Conservation (phyloP, 2,113 vertebrate species). For the Tragelaphus strepsiceros region DNA sequence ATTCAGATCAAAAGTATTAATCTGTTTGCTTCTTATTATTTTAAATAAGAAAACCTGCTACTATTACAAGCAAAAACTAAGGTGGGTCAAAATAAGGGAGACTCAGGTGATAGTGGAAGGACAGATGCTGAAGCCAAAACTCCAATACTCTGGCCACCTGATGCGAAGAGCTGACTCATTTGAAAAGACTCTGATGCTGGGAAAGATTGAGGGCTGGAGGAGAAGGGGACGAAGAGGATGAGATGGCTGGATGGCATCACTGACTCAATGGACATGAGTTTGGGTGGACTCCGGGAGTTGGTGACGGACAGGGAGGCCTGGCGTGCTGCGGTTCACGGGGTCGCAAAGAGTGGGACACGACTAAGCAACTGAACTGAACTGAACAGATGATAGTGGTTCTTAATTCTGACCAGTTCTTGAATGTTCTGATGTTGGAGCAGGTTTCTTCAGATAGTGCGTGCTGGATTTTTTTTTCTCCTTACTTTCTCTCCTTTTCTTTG, state of each 20-base stretch:
- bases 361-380: background rate
- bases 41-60: background rate
- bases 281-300: background rate
- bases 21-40: background rate
- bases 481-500: background rate
- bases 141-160: background rate
- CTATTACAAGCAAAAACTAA: background rate
- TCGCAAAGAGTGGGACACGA: background rate
- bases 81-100: background rate
- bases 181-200: background rate
- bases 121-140: background rate
- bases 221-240: accelerated
- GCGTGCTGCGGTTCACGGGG: accelerated
- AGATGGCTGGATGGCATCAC: background rate
- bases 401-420: background rate
- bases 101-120: background rate
- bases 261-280: background rate
- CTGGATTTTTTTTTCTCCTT: background rate
- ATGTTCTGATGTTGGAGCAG: background rate
- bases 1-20: background rate
- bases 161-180: background rate
- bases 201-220: background rate
- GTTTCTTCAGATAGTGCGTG: background rate
- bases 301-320: background rate
- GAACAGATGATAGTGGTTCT: background rate